These are phyloP conservation scores for Phymorhynchus buccinoides DNA, from an alignment of 1,140 invertebrate genomes.

Conservation along the genomic window DNA sequence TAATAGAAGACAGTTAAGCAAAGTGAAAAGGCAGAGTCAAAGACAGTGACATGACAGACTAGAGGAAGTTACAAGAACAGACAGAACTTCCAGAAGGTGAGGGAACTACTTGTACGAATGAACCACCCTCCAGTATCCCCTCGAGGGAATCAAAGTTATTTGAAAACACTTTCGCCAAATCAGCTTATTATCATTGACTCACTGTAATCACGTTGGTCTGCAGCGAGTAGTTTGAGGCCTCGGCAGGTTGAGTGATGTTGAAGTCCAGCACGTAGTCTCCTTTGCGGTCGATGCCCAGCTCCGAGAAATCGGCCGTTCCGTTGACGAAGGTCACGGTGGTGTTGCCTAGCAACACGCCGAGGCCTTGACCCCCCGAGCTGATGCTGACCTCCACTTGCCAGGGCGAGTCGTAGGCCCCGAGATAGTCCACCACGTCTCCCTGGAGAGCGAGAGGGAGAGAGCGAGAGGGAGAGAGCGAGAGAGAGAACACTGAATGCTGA, in stretches of 20 bases:
- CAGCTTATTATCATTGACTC: no score
- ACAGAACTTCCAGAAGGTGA: no score
- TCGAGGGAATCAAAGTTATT: background rate
- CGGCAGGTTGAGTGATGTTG: constrained; percentile 52
- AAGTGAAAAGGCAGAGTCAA: no score
- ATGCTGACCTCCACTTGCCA: constrained; percentile 55
- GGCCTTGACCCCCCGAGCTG: constrained; percentile 42
- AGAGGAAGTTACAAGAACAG: no score
- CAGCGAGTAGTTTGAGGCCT: constrained; percentile 55
- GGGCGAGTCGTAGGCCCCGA: constrained; percentile 47
- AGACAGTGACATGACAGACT: no score
- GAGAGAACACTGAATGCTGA: no score
- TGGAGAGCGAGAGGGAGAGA: constrained; percentile 43
- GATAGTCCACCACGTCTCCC: constrained; percentile 48
- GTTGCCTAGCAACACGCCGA: constrained; percentile 46
- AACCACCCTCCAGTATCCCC: no score
- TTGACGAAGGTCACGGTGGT: constrained; percentile 50
- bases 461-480: no score
- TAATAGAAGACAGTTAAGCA: no score
- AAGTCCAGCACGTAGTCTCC: constrained; percentile 60
- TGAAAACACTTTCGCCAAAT: constrained; percentile 26
- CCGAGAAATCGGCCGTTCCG: constrained; percentile 61
- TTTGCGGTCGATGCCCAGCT: constrained; percentile 48
- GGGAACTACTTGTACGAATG: no score
- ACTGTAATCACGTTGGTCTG: constrained; percentile 38